Conservation (phyloP, 2,797 vertebrate species). For the Onychomys arenicola region DNA sequence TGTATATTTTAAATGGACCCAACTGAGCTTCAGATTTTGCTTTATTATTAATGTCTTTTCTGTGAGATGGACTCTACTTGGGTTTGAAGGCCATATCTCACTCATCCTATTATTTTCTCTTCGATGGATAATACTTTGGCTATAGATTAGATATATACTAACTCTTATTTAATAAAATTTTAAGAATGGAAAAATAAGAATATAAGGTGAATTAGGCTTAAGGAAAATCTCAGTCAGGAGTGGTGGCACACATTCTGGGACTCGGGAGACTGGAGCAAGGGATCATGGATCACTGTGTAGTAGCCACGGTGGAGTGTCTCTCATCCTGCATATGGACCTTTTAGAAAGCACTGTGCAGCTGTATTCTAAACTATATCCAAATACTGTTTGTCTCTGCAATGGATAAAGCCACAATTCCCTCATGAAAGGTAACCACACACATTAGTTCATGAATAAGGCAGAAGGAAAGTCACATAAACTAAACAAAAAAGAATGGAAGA, state of each 20-base stretch:
- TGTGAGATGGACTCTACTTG: background rate
- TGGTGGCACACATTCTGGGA: background rate
- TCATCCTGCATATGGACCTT: background rate
- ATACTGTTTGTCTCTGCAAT: constrained; percentile 52
- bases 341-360: constrained; percentile 32
- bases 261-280: background rate
- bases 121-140: background rate
- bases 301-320: background rate
- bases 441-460: constrained; percentile 64
- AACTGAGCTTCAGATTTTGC: background rate
- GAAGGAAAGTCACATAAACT: constrained; percentile 64
- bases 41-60: background rate
- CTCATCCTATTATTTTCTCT: background rate
- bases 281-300: background rate
- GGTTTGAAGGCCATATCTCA: background rate
- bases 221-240: background rate
- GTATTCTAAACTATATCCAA: constrained; percentile 7
- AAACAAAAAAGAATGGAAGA: constrained; percentile 65
- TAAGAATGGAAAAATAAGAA: background rate
- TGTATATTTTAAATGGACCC: background rate
- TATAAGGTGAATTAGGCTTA: background rate
- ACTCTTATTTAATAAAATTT: background rate
- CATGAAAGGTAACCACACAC: constrained; percentile 8
- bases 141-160: background rate
- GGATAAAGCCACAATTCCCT: background rate